phyloP scores from a whole-genome alignment of 2,888 invertebrate genomes.

The Sinopyrophorus schimmeli region DNA sequence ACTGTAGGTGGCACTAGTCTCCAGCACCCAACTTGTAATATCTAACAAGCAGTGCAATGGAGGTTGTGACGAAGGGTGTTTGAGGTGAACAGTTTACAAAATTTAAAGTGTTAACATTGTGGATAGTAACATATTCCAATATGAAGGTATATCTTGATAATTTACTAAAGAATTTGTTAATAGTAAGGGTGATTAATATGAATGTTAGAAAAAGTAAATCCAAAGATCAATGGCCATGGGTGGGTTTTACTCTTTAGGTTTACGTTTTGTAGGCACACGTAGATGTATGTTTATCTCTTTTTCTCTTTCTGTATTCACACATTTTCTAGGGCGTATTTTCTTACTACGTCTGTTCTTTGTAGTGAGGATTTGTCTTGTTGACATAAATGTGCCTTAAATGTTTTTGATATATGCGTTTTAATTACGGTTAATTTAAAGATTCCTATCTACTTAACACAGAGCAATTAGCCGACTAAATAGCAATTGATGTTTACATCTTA shows the following conservation, averaged over 20 bases:
- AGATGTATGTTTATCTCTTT: slow-evolving; percentile 17
- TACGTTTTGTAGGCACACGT: slow-evolving; percentile 16
- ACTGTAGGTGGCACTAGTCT: too few relatives aligned
- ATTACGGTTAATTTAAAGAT: slow-evolving; percentile 17
- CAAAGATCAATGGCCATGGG: slow-evolving; percentile 56
- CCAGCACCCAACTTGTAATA: too few relatives aligned
- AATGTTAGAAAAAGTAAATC: slow-evolving; percentile 5
- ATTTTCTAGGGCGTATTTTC: slow-evolving; percentile 19
- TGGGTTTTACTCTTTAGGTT: slow-evolving; percentile 47
- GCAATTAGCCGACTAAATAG: too few relatives aligned
- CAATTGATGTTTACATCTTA: too few relatives aligned
- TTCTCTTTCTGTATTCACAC: slow-evolving; percentile 5
- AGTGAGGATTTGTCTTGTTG: slow-evolving; percentile 37
- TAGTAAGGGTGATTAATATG: background rate
- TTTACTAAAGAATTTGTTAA: slow-evolving; percentile 1
- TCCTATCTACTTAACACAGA: slow-evolving; percentile 4
- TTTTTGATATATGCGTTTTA: slow-evolving; percentile 27
- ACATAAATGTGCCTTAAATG: slow-evolving; percentile 36
- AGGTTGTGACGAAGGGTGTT: slow-evolving; percentile 42
- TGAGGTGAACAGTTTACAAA: slow-evolving; percentile 38
- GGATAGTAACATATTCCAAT: slow-evolving; percentile 28
- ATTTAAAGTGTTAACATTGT: slow-evolving; percentile 20
- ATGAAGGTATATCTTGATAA: slow-evolving; percentile 41
- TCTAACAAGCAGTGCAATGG: slow-evolving; percentile 37
- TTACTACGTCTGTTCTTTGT: slow-evolving; percentile 16